Base-by-base conservation (phyloP, 2,888 invertebrate genomes). In the Xanthia togata region DNA sequence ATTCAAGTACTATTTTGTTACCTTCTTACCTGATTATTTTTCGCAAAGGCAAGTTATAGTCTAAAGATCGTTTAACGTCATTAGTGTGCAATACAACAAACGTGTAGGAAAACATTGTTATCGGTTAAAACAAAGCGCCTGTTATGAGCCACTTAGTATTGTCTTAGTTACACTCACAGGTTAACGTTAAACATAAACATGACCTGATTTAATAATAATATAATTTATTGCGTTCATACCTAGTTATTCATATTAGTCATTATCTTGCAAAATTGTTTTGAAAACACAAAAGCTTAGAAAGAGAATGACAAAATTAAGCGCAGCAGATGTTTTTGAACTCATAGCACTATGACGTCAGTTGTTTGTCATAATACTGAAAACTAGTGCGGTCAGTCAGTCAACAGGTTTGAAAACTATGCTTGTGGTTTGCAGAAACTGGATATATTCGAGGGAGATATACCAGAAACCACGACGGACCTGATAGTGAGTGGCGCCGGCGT, bases 381-480 rank as follows among this genome's bases (percentile, higher is more conserved):
- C 47, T 57, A 44, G 26, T 73, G 77, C 53, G 76, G 76, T 73
- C 57, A 79, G 26, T 72, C 62, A 73, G 50, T 64, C 60, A 73
- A 73, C 38, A 70, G 57, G 75, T 76, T 63, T 79, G 4, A 75
- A 76, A 70, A 65, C 26, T 59, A 71, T 76, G 31, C 77, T 82
- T 83, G 64, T 86, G 62, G 23, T 81, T 85, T 95, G 68, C 96
- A 97, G 97, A 94, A 92, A 83, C 84, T 97, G 83, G 91, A 95
- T 85, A 93, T 97, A 62, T 82, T 92, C 50, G 93, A 96, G 70
- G 97, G 96, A 23, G 96, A 97, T 76, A 94, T 98, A 75, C 97
- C 98, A 26, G 93, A 94, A 60, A 94, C 96, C n/a, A 97, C 97
- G 35, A 95, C 97, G 81, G 97, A 97, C 87, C 93, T 98, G 77